Conservation (phyloP, 2,797 vertebrate genomes). For the Spizella passerina region DNA sequence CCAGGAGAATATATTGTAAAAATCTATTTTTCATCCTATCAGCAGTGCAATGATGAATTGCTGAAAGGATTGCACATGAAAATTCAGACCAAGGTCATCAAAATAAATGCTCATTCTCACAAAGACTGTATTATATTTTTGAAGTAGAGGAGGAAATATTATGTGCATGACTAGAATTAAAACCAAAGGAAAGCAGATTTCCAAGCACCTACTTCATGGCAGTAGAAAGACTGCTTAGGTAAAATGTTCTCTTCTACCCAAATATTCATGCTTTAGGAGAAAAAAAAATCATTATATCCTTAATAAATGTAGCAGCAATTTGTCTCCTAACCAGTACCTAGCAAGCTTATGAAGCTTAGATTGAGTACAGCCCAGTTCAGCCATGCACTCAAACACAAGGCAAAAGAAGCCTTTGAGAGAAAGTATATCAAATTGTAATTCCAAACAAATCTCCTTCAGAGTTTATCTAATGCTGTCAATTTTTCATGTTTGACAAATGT, state of each 20-base stretch:
- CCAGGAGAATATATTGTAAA: not conserved
- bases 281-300: not conserved
- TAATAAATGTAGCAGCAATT: not conserved
- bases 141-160: not conserved
- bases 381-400: not conserved
- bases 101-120: not conserved
- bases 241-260: not conserved
- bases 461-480: not conserved
- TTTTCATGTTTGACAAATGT: not conserved
- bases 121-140: not conserved
- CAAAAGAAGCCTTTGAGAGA: not conserved
- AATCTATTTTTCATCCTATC: not conserved
- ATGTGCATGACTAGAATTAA: not conserved
- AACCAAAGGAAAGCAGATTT: not conserved
- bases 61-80: not conserved
- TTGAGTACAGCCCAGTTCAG: not conserved
- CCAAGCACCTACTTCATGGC: not conserved
- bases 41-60: not conserved
- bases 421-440: not conserved
- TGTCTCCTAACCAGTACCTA: not conserved
- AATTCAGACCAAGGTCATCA: not conserved
- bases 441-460: not conserved
- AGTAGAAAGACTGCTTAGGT: not conserved
- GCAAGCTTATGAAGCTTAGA: not conserved
- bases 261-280: not conserved